Percentiles rank a stretch among this genome's conserved stretches.
Conservation (phyloP, 2,888 invertebrate species). For the Apamea crenata region DNA sequence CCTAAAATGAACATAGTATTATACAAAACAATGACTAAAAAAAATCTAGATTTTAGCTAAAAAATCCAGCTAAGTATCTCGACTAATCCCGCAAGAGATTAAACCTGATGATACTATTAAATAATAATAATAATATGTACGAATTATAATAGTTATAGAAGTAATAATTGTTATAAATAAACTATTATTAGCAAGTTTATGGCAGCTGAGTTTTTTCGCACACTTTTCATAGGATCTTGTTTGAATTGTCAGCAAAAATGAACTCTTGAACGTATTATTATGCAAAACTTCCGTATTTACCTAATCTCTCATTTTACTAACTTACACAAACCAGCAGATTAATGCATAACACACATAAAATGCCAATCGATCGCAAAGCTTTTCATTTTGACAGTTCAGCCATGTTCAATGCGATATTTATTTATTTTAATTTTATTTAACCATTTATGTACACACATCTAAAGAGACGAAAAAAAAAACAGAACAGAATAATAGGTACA, state of each 20-base stretch:
- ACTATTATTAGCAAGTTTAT: constrained; percentile 26
- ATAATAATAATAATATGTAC: constrained; percentile 13
- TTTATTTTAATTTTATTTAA: no score
- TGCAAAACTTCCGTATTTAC: no score
- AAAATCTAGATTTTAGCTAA: constrained; percentile 6
- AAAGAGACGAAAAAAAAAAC: no score
- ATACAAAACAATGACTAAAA: neutral
- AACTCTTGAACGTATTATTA: neutral
- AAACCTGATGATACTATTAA: constrained; percentile 48
- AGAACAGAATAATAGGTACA: no score
- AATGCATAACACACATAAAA: no score
- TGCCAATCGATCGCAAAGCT: no score
- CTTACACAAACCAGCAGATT: no score
- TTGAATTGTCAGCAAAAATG: constrained; percentile 34
- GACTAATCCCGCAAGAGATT: constrained; percentile 52
- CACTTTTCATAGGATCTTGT: constrained; percentile 11
- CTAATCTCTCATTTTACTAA: no score
- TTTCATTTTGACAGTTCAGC: no score
- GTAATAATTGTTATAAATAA: constrained; percentile 30
- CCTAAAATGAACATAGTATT: neutral
- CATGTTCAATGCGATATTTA: no score
- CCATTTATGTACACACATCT: no score
- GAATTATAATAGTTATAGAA: constrained; percentile 32
- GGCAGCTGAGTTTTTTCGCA: constrained; percentile 57
- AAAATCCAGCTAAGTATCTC: constrained; percentile 46